These are phyloP conservation scores for Whitmania pigra DNA, from an alignment of 1,140 invertebrate genomes.

Conservation along the genomic window DNA sequence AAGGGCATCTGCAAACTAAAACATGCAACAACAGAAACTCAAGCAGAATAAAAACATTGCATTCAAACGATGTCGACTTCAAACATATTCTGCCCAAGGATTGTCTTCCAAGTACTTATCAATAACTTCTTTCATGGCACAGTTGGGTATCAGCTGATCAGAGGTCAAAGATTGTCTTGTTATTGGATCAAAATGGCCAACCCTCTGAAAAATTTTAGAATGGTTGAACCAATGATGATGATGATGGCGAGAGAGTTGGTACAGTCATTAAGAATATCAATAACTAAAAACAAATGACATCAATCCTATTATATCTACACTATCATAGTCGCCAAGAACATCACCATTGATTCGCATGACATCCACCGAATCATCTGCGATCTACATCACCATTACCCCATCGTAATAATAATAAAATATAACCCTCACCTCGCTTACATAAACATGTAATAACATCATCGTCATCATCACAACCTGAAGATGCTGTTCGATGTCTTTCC, in stretches of 20 bases:
- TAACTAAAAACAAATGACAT: no score
- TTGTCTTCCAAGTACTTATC: conserved; percentile 88
- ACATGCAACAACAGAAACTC: not conserved
- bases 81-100: conserved; percentile 67
- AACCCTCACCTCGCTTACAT: no score
- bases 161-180: conserved; percentile 49
- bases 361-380: no score
- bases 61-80: not conserved
- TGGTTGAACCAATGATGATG: no score
- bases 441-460: no score
- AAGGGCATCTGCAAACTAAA: not conserved
- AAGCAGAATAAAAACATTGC: not conserved
- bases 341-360: no score
- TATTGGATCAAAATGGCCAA: conserved; percentile 97
- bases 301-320: no score
- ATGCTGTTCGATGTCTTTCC: conserved; percentile 96
- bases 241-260: no score
- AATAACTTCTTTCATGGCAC: conserved; percentile 96
- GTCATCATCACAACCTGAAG: conserved; percentile 53
- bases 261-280: no score
- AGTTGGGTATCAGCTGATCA: conserved; percentile 94
- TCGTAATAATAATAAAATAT: no score
- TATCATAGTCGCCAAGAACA: no score
- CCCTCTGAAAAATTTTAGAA: conserved; percentile 54
- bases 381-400: no score